Evolutionary conservation across 1,140 invertebrate genomes (phyloP).

Genomic region (Heliconius hermathena): DNA sequence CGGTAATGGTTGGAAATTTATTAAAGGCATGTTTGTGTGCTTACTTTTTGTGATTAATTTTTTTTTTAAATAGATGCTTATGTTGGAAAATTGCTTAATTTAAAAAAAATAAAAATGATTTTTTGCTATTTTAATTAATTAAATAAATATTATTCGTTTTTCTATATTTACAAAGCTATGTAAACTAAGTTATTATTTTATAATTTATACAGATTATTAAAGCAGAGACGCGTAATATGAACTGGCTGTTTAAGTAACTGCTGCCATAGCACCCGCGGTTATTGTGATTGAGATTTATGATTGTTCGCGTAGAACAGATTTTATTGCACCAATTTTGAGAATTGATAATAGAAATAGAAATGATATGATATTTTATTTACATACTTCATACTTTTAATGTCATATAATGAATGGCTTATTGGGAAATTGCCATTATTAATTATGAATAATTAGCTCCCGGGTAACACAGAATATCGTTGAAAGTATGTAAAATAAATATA

Average conservation of each 20-base stretch:
- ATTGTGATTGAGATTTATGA: conserved; percentile 26
- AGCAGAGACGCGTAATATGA: not conserved
- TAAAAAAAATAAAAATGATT: too few relatives aligned
- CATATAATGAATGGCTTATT: too few relatives aligned
- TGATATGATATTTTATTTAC: conserved; percentile 14
- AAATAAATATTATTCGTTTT: too few relatives aligned
- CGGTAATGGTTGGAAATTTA: not conserved
- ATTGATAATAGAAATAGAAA: conserved; percentile 20
- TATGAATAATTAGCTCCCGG: too few relatives aligned
- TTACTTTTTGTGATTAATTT: not conserved
- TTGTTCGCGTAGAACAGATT: conserved; percentile 4
- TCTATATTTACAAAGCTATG: not conserved
- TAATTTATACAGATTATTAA: not conserved
- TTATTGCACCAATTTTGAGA: conserved; percentile 11
- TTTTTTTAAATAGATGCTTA: not conserved
- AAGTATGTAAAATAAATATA: too few relatives aligned
- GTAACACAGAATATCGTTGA: too few relatives aligned
- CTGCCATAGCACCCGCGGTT: not conserved
- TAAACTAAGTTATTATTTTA: not conserved
- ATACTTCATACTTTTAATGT: not conserved
- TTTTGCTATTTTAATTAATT: too few relatives aligned
- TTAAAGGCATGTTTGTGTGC: not conserved
- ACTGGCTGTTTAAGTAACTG: not conserved
- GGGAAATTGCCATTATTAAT: too few relatives aligned
- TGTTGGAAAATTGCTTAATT: too few relatives aligned